phyloP scores from a whole-genome alignment of 1,140 invertebrate species.

The Drosophila orosa region DNA sequence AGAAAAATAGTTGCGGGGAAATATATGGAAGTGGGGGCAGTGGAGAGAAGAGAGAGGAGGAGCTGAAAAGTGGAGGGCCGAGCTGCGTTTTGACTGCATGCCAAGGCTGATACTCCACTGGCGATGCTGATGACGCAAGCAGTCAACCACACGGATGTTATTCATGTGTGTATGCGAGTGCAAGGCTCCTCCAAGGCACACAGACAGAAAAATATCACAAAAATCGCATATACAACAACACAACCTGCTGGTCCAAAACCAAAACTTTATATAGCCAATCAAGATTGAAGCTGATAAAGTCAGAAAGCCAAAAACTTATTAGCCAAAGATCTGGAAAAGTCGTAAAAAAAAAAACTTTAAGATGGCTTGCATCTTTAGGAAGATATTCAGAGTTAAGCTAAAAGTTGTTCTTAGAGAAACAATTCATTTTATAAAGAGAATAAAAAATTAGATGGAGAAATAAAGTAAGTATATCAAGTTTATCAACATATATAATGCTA shows the following conservation, averaged over 20 bases:
- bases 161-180: constrained; percentile 38
- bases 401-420: too few species aligned
- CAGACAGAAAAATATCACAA: constrained; percentile 31
- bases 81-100: constrained; percentile 80
- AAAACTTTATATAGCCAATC: constrained; percentile 37
- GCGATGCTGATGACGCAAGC: constrained; percentile 76
- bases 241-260: constrained; percentile 24
- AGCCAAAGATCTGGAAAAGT: constrained; percentile 11
- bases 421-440: background rate
- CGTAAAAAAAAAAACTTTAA: constrained; percentile 11
- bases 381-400: background rate
- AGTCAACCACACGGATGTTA: constrained; percentile 44
- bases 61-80: constrained; percentile 13
- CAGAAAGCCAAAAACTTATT: constrained; percentile 35
- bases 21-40: too few species aligned
- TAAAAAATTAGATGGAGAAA: background rate
- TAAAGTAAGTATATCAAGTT: background rate
- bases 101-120: constrained; percentile 72
- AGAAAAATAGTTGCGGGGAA: constrained; percentile 76
- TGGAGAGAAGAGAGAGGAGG: background rate
- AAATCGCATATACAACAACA: constrained; percentile 1
- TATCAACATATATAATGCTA: too few species aligned
- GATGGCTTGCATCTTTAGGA: background rate
- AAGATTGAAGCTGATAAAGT: constrained; percentile 38
- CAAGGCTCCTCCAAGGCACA: constrained; percentile 24